These are phyloP conservation scores for Cynopterus sphinx DNA, from an alignment of 2,797 vertebrate species.

Conservation along the genomic window DNA sequence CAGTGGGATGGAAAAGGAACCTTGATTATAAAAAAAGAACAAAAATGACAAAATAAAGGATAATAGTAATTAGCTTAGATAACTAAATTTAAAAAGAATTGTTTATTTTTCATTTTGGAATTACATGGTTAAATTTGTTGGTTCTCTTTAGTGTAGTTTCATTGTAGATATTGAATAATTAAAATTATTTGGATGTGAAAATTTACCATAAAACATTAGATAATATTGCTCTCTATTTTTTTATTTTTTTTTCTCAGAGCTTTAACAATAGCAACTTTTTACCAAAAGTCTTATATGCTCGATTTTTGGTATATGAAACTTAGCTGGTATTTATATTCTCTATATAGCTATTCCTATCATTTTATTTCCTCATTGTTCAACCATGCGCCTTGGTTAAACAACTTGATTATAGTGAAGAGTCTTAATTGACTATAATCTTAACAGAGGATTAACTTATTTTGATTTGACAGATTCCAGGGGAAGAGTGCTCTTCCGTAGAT, in stretches of 20 bases:
- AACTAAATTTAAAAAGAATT: neutral
- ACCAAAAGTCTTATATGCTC: neutral
- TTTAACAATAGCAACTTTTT: neutral
- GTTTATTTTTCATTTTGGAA: neutral
- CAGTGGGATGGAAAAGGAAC: neutral
- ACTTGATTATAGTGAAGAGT: neutral
- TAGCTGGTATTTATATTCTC: conserved; percentile 10
- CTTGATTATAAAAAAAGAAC: conserved; percentile 15
- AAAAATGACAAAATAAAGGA: conserved; percentile 28
- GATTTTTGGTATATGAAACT: neutral
- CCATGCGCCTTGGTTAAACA: neutral
- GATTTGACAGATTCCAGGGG: neutral
- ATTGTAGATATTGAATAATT: neutral
- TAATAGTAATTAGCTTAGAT: neutral
- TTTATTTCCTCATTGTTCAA: neutral
- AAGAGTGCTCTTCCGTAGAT: neutral
- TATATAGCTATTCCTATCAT: neutral
- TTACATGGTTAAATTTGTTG: neutral
- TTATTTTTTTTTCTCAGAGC: neutral
- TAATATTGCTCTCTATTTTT: neutral
- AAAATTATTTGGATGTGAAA: conserved; percentile 5
- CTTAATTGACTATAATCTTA: conserved; percentile 5
- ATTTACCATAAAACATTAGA: neutral
- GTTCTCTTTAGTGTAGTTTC: neutral
- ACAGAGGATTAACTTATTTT: neutral